Percentiles rank a stretch among this genome's conserved stretches.
Conservation (phyloP, 2,888 invertebrate species). For the Temnothorax unifasciatus region DNA sequence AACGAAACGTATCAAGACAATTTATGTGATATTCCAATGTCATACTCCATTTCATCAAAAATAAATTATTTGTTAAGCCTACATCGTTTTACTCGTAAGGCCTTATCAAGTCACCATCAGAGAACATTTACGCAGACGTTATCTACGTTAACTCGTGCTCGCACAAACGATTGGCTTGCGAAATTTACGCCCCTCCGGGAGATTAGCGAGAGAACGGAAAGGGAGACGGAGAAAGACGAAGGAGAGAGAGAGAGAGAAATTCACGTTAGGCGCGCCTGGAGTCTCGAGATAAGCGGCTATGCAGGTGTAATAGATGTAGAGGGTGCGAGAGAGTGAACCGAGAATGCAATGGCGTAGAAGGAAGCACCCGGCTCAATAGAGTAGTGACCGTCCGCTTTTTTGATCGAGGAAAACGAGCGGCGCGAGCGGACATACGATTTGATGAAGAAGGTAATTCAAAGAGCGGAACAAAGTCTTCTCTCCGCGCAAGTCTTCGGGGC, state of each 20-base stretch:
- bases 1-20: background rate
- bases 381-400: constrained; percentile 21
- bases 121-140: background rate
- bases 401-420: background rate
- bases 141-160: constrained; percentile 11
- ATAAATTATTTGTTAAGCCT: constrained; percentile 17
- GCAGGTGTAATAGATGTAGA: constrained; percentile 59
- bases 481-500: background rate
- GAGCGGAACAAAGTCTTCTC: background rate
- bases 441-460: constrained; percentile 1
- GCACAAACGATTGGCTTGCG: constrained; percentile 62
- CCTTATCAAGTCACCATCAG: constrained; percentile 13
- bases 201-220: background rate
- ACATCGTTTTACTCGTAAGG: background rate
- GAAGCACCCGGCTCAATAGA: constrained; percentile 11
- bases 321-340: constrained; percentile 20
- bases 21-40: constrained; percentile 10
- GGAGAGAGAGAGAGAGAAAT: constrained; percentile 1
- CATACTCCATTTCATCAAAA: background rate
- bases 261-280: constrained; percentile 71
- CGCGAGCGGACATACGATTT: background rate
- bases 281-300: constrained; percentile 72
- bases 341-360: constrained; percentile 21
- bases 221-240: background rate
- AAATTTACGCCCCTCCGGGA: constrained; percentile 55